A percentile compares a stretch with the other conserved stretches of the same genome.
These are phyloP conservation scores for Cricetomys ansorgei DNA, from an alignment of 2,113 vertebrate species.

Conservation along the genomic window DNA sequence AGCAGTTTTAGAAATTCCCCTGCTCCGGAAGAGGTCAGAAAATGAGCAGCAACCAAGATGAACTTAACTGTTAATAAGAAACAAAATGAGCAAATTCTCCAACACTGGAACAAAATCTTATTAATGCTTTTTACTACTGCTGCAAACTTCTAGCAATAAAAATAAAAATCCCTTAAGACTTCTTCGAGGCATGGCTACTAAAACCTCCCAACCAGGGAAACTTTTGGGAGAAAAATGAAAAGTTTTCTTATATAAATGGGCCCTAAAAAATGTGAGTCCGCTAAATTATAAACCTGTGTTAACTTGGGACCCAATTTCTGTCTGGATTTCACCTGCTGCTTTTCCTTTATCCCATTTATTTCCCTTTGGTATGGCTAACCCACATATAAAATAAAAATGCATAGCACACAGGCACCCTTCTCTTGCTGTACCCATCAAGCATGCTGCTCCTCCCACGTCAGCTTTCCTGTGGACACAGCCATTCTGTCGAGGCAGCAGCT, in stretches of 20 bases:
- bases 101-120: slow-evolving; percentile 66
- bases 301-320: slow-evolving; percentile 45
- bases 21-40: slow-evolving; percentile 24
- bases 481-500: background rate
- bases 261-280: slow-evolving; percentile 45
- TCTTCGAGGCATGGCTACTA: slow-evolving; percentile 48
- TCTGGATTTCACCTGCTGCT: slow-evolving; percentile 47
- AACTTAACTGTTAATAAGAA: slow-evolving; percentile 17
- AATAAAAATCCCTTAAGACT: slow-evolving; percentile 55
- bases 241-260: background rate
- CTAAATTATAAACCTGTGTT: slow-evolving; percentile 63
- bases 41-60: background rate
- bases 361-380: background rate
- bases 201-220: slow-evolving; percentile 59
- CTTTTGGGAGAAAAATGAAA: slow-evolving; percentile 61
- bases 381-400: background rate
- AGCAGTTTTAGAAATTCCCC: background rate
- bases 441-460: background rate
- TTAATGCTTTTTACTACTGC: slow-evolving; percentile 54
- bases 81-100: slow-evolving; percentile 48
- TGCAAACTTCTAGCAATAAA: slow-evolving; percentile 66
- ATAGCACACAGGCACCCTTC: background rate
- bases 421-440: background rate
- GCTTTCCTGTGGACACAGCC: background rate
- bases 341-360: background rate